Conservation (phyloP, 2,888 invertebrate genomes). For the Caprella mutica region DNA sequence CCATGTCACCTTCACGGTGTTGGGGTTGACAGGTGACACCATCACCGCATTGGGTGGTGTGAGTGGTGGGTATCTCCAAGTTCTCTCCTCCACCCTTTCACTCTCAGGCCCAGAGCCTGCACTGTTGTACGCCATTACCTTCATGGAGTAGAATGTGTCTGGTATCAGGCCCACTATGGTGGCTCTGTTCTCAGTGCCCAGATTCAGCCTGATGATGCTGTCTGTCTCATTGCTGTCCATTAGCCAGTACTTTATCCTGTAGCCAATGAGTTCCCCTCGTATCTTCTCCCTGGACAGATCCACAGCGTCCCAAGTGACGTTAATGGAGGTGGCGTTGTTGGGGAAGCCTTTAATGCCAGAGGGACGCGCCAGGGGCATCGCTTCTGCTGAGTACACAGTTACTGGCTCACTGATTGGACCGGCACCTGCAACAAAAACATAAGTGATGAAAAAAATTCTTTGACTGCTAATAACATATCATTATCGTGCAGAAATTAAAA, state of each 20-base stretch:
- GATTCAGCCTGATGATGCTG: slow-evolving; percentile 65
- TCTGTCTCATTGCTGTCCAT: slow-evolving; percentile 58
- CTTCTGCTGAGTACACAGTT: slow-evolving; percentile 73
- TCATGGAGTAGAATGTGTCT: slow-evolving; percentile 83
- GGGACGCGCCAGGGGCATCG: slow-evolving; percentile 84
- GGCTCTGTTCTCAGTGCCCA: slow-evolving; percentile 71
- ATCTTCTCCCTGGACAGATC: slow-evolving; percentile 70
- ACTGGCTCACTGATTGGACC: slow-evolving; percentile 69
- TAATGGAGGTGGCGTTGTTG: slow-evolving; percentile 83
- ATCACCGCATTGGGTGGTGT: slow-evolving; percentile 87
- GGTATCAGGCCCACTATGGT: slow-evolving; percentile 85
- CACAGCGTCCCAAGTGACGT: slow-evolving; percentile 81
- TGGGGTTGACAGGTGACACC: slow-evolving; percentile 69
- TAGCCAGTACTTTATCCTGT: slow-evolving; percentile 86
- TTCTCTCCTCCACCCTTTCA: slow-evolving; percentile 68
- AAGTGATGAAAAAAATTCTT: too few relatives aligned
- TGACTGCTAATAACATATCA: too few relatives aligned
- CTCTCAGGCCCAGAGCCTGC: slow-evolving; percentile 95
- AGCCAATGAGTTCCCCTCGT: slow-evolving; percentile 80
- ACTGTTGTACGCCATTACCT: slow-evolving; percentile 90
- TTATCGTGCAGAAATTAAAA: too few relatives aligned
- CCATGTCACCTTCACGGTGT: slow-evolving; percentile 80
- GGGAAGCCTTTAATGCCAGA: slow-evolving; percentile 64
- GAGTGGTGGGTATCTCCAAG: slow-evolving; percentile 81
- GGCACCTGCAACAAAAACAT: slow-evolving; percentile 58